Evolutionary conservation across 2,888 invertebrate genomes (phyloP), one percentile per base, ranked within the genome.

Genomic region (Anoncus sp.): DNA sequence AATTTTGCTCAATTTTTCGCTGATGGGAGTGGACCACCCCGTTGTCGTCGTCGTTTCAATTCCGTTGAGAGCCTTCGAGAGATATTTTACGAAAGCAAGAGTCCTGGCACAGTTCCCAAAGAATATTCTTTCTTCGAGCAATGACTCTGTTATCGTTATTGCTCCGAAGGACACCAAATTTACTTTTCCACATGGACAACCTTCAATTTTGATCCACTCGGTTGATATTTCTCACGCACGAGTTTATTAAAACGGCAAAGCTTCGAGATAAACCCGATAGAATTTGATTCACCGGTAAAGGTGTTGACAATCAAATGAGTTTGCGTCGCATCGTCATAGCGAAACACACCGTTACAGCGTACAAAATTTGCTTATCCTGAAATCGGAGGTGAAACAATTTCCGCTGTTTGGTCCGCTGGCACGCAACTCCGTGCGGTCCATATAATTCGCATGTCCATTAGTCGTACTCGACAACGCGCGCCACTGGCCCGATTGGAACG

Each of bases 401-500:
- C 67, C 43, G 24, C 59, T 55, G 45, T 55, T 60, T 53, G 53
- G 35, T 22, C 51, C 45, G 40, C 12, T 40, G 35, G 16, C 12
- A 47, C 22, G 24, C 24, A 16, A 27, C 45, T 6, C 63, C 10
- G 31, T 67, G 20, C 47, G 18, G 24, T 55, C 31, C 16, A 55
- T 57, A 51, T 49, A 27, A 35, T 6, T 20, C n/a, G n/a, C n/a
- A 10, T 10, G 12, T 3, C 22, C 18, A 60, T 60, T 71, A n/a
- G 60, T n/a, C 16, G 51, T 16, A 51, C 27, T 71, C 60, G 22
- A 59, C 59, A 47, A 49, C 59, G 47, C 45, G 59, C 38, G 35
- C 20, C 59, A 12, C 18, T 38, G 10, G 18, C 47, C 14, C 27
- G 40, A 75, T 75, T 75, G 75, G 31, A 75, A 70, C 63, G 47